A percentile compares a stretch with the other conserved stretches of the same genome.
Conservation (phyloP, 2,797 vertebrate genomes). For the Bothrops alternatus region DNA sequence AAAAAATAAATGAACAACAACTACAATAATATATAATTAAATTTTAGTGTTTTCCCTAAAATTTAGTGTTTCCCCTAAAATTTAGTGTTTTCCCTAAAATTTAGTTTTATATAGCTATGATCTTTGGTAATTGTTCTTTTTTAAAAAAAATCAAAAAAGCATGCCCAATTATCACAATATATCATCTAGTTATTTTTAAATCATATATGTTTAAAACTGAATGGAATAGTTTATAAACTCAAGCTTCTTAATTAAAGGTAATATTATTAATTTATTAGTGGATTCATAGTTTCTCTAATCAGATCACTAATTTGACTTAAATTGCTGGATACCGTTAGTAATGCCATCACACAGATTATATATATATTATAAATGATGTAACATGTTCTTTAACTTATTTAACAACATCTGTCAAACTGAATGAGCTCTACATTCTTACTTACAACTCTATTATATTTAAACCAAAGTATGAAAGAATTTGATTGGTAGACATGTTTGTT, state of each 20-base stretch:
- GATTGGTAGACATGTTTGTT: constrained; percentile 24
- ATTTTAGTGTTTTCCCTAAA: neutral
- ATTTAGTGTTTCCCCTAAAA: constrained; percentile 9
- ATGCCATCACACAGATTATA: constrained; percentile 9
- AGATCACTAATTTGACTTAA: constrained; percentile 18
- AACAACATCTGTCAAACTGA: constrained; percentile 18
- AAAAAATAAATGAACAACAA: too few relatives aligned
- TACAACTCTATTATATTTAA: constrained; percentile 18
- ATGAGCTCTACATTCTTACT: neutral
- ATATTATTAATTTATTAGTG: constrained; percentile 35
- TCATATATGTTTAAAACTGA: constrained; percentile 34
- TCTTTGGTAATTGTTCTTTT: neutral
- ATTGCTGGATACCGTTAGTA: constrained; percentile 32
- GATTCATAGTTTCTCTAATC: constrained; percentile 50
- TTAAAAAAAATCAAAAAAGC: constrained; percentile 15
- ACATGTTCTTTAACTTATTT: constrained; percentile 31
- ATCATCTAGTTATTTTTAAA: constrained; percentile 40
- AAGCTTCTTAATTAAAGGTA: constrained; percentile 44
- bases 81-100: neutral
- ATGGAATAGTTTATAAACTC: constrained; percentile 39
- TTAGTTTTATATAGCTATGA: constrained; percentile 11
- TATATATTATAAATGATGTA: constrained; percentile 32
- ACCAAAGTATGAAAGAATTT: neutral
- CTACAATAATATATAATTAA: too few relatives aligned
- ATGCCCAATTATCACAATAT: constrained; percentile 12